Base-by-base conservation (phyloP, 2,888 invertebrate species). In the Octodonta nipae region DNA sequence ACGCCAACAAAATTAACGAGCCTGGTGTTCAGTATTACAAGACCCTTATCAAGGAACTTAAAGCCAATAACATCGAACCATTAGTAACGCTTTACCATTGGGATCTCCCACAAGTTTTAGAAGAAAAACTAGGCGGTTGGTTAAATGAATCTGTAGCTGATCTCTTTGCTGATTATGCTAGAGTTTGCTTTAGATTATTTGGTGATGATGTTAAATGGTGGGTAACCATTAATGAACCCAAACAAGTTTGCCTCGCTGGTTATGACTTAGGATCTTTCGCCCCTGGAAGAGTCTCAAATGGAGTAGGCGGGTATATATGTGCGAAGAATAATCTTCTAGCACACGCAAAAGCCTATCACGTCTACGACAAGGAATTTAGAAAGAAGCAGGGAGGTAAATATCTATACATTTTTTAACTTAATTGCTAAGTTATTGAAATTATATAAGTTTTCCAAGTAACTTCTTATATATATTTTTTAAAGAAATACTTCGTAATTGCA, bases 291-390 rank as follows among this genome's bases (percentile, higher is more conserved):
- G 44, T 46, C 12, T 25, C 38, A 1, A 17, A 15, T 27, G 73
- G 72, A 4, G 47, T 67, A 10, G 70, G 66, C 0, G 70, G 70
- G 28, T 80, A 80, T 54, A 51, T 70, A 30, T 76, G 74, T 36
- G 61, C 64, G 1, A 76, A 78, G 49, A 73, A 74, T 46, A 58
- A 73, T 33, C 54, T 82, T 12, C 56, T 73, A 36, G 72, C 75
- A 1, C 81, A 82, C 51, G 75, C 74, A 1, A 65, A 63, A 32
- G 73, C 66, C 1, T 81, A 74, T 49, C 65, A 66, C 31, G 50
- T 76, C 17, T 79, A 78, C 49, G 62, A 75, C 34, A 56, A 64
- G 26, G 60, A 68, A 42, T 79, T 67, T 46, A 60, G 64, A 41
- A 16, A 17, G 2, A 38, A 31, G 14, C 36, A 43, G 25, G 17